Evolutionary conservation across 2,113 vertebrate genomes (phyloP).

Genomic region (Alethe castanea): DNA sequence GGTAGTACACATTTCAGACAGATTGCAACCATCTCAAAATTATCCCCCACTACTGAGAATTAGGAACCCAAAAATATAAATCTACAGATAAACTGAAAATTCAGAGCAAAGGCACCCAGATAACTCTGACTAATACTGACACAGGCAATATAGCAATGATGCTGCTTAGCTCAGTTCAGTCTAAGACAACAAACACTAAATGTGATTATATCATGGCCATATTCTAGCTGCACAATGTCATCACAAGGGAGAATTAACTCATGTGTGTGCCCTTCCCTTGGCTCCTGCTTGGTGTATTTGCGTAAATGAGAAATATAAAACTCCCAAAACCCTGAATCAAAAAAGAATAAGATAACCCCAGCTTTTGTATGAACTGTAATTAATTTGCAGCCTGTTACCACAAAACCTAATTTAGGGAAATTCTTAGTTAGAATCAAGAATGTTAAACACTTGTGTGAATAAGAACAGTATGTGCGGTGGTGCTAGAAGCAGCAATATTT

Average conservation of each 20-base stretch:
- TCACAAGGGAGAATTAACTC: not conserved
- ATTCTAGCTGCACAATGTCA: not conserved
- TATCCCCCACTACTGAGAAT: not conserved
- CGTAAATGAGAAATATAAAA: not conserved
- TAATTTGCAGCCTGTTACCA: conserved; percentile 26
- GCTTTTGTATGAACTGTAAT: conserved; percentile 25
- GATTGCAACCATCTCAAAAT: not conserved
- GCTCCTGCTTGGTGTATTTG: not conserved
- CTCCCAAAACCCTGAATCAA: not conserved
- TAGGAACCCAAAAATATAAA: not conserved
- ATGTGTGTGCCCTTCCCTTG: not conserved
- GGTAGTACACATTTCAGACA: not conserved
- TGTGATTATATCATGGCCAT: not conserved
- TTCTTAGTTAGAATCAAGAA: conserved; percentile 46
- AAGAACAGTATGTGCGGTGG: conserved; percentile 50
- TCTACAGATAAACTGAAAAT: not conserved
- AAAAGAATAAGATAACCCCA: not conserved
- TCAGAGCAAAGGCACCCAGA: not conserved
- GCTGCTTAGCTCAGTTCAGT: not conserved
- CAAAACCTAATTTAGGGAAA: conserved; percentile 45
- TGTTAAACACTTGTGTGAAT: conserved; percentile 42
- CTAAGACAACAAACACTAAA: not conserved
- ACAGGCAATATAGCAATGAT: not conserved
- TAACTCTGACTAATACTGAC: not conserved
- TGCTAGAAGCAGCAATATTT: conserved; percentile 23